Evolutionary conservation across 2,888 invertebrate species (phyloP).

Genomic region (Ecdyonurus torrentis): DNA sequence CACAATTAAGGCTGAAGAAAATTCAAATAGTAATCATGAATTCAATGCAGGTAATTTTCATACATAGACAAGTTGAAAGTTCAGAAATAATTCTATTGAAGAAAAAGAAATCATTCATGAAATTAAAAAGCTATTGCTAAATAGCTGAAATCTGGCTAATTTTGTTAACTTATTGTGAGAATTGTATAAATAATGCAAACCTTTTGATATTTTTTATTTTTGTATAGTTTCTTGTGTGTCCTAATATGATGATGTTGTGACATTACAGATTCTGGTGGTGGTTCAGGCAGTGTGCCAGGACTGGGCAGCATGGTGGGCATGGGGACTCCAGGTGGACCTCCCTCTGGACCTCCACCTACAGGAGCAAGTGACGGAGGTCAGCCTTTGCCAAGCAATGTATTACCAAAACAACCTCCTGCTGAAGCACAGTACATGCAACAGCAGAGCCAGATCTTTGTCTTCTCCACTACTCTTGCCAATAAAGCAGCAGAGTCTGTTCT

Average conservation of each 20-base stretch:
- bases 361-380: conserved; percentile 33
- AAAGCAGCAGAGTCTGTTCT: conserved; percentile 86
- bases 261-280: conserved; percentile 5
- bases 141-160: no score
- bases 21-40: not conserved
- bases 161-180: no score
- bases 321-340: conserved; percentile 7
- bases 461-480: conserved; percentile 86
- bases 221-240: no score
- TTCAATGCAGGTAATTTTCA: not conserved
- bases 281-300: not conserved
- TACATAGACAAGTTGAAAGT: no score
- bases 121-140: no score
- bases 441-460: conserved; percentile 96
- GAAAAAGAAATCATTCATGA: no score
- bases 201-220: no score
- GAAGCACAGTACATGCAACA: conserved; percentile 85
- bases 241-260: not conserved
- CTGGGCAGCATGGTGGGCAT: conserved; percentile 1
- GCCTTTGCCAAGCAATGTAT: conserved; percentile 58
- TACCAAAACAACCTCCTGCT: conserved; percentile 55
- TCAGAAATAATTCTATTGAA: no score
- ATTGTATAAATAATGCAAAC: no score
- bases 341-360: conserved; percentile 14
- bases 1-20: not conserved